phyloP scores from a whole-genome alignment of 2,888 invertebrate species.

The Meteorus colon region DNA sequence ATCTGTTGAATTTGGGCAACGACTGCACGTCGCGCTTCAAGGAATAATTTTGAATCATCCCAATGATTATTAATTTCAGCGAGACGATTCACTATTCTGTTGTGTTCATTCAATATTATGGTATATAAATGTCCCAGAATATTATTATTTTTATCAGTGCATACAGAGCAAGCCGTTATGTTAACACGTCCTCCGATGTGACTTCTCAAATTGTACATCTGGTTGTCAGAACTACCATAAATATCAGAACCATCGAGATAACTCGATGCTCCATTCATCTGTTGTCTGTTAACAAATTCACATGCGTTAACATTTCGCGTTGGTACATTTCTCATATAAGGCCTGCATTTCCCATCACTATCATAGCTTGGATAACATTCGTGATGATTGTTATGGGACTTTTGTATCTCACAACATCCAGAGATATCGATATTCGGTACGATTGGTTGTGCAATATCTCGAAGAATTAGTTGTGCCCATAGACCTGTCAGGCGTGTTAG shows the following conservation, averaged over 20 bases:
- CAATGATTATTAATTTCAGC: slow-evolving; percentile 84
- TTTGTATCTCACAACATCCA: slow-evolving; percentile 60
- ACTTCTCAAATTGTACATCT: slow-evolving; percentile 80
- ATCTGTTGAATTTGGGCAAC: slow-evolving; percentile 89
- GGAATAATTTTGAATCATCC: slow-evolving; percentile 85
- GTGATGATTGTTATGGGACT: slow-evolving; percentile 70
- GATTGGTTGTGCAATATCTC: slow-evolving; percentile 82
- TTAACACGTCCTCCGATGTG: slow-evolving; percentile 84
- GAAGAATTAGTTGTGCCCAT: slow-evolving; percentile 85
- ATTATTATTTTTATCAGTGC: slow-evolving; percentile 74
- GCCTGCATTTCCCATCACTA: slow-evolving; percentile 74
- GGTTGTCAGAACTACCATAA: slow-evolving; percentile 85
- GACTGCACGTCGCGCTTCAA: slow-evolving; percentile 84
- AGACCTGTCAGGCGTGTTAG: slow-evolving; percentile 86
- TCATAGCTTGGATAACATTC: slow-evolving; percentile 75
- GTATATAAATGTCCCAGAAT: slow-evolving; percentile 84
- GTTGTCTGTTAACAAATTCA: slow-evolving; percentile 80
- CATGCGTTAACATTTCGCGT: slow-evolving; percentile 64
- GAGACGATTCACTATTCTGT: slow-evolving; percentile 83
- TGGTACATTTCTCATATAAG: slow-evolving; percentile 83
- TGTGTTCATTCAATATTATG: slow-evolving; percentile 84
- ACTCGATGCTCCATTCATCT: slow-evolving; percentile 89
- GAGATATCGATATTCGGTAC: slow-evolving; percentile 73
- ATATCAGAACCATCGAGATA: slow-evolving; percentile 89
- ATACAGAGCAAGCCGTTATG: slow-evolving; percentile 79